These are phyloP conservation scores for Thaumetopoea pityocampa DNA, from an alignment of 1,140 invertebrate genomes.

Conservation along the genomic window DNA sequence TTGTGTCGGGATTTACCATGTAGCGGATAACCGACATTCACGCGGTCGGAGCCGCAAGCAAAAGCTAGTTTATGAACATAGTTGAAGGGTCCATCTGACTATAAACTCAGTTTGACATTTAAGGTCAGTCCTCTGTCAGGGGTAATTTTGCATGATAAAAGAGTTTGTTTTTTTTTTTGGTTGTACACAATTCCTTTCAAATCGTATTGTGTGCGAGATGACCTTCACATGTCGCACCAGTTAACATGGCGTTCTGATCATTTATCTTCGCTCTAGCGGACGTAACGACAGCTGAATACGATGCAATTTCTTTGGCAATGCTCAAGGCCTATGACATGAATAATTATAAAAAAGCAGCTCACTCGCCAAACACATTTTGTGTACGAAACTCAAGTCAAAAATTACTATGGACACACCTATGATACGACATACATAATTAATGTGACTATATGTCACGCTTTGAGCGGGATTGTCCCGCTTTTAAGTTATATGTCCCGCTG, in stretches of 20 bases:
- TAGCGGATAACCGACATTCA: too few species aligned
- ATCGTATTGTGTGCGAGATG: conserved; percentile 13
- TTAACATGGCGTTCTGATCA: conserved; percentile 13
- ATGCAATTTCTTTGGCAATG: conserved; percentile 22
- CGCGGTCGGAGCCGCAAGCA: too few species aligned
- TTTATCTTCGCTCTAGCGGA: conserved; percentile 18
- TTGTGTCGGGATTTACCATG: too few species aligned
- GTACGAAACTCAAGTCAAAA: too few species aligned
- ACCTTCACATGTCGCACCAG: conserved; percentile 13
- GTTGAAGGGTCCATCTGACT: conserved; percentile 17
- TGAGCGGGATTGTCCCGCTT: too few species aligned
- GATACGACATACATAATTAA: too few species aligned
- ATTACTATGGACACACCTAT: too few species aligned
- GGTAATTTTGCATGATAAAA: conserved; percentile 15
- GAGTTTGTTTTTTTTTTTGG: conserved; percentile 17
- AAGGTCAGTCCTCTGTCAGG: conserved; percentile 14
- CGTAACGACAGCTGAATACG: conserved; percentile 10
- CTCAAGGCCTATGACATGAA: conserved; percentile 18
- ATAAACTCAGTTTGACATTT: conserved; percentile 15
- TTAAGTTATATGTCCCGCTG: too few species aligned
- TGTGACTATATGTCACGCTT: too few species aligned
- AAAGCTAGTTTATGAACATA: too few species aligned
- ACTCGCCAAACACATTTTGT: conserved; percentile 15
- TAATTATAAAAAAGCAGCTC: conserved; percentile 13
- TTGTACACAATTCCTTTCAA: conserved; percentile 15